Base-by-base conservation (phyloP, 2,797 vertebrate genomes). In the Spinibarbus caldwelli region DNA sequence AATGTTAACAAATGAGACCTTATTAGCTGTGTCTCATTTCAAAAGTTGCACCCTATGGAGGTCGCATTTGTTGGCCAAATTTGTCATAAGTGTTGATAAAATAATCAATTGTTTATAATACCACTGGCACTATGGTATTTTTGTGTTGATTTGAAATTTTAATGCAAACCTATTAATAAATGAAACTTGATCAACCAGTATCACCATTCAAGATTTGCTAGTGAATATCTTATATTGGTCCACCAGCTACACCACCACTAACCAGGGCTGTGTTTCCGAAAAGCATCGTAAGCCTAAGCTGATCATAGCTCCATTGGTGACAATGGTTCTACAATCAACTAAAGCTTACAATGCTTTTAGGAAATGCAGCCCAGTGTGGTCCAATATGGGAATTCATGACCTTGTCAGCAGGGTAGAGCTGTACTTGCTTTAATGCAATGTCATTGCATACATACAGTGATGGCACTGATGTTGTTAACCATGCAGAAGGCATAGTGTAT, bases 401-500 rank as follows among this genome's bases (percentile, higher is more conserved):
- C 72, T 73, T 73, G 26, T 49, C 26, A 11, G 8, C 26, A 31
- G 2, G 26, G 26, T 72, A 29, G 15, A 34, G 47, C 45, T 76
- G 10, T 19, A n/a, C 3, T 36, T 64, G 29, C 2, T 14, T 38
- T 66, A 67, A 80, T 31, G 2, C 15, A 49, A 9, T 52, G 45
- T 34, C 26, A 49, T 10, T 49, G 70, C 4, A 31, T 38, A 62
- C 34, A 26, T 72, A 36, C 45, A 57, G 31, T 71, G 36, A 38
- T 41, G 29, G 47, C 31, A 52, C 11, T 83, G 59, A 47, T 72
- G 45, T 15, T 49, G 43, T 34, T 80, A 84, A 83, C 75, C 38
- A 82, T 21, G 36, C 49, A 43, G 43, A 47, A 47, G 43, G 41
- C 77, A 79, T 31, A 70, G 78, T 81, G 57, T 26, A 78, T 77